phyloP scores from a whole-genome alignment of 2,888 invertebrate genomes.

The Cheiracanthium punctorium region DNA sequence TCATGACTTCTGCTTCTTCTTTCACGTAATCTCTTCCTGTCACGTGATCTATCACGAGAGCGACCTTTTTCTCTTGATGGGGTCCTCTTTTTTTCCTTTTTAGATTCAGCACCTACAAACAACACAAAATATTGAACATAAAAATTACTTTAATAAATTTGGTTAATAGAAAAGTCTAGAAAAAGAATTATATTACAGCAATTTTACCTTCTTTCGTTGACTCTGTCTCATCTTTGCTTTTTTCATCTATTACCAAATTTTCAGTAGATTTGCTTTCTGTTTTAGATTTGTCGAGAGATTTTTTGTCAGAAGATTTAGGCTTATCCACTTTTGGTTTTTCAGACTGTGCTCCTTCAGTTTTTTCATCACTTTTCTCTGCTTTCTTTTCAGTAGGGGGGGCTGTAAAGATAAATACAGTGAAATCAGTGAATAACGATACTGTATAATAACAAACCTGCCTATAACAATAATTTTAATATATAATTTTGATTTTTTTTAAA shows the following conservation, averaged over 20 bases:
- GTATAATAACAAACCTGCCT: too few species aligned
- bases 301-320: slow-evolving; percentile 26
- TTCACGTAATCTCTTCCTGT: slow-evolving; percentile 29
- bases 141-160: too few species aligned
- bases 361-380: slow-evolving; percentile 12
- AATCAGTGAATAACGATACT: too few species aligned
- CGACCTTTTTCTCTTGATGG: slow-evolving; percentile 33
- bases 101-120: background rate
- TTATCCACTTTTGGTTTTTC: slow-evolving; percentile 47
- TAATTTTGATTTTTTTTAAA: too few species aligned
- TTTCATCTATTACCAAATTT: slow-evolving; percentile 12
- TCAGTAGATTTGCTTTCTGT: slow-evolving; percentile 26
- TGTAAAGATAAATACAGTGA: too few species aligned
- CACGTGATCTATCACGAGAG: slow-evolving; percentile 46
- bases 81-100: slow-evolving; percentile 39
- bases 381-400: background rate
- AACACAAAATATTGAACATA: too few species aligned
- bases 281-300: slow-evolving; percentile 28
- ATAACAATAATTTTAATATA: too few species aligned
- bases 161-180: too few species aligned
- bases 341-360: background rate
- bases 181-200: too few species aligned
- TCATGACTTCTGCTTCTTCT: slow-evolving; percentile 40
- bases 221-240: slow-evolving; percentile 26
- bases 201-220: background rate